These are phyloP conservation scores for Theocolax elegans DNA, from an alignment of 1,140 invertebrate species.

Conservation along the genomic window DNA sequence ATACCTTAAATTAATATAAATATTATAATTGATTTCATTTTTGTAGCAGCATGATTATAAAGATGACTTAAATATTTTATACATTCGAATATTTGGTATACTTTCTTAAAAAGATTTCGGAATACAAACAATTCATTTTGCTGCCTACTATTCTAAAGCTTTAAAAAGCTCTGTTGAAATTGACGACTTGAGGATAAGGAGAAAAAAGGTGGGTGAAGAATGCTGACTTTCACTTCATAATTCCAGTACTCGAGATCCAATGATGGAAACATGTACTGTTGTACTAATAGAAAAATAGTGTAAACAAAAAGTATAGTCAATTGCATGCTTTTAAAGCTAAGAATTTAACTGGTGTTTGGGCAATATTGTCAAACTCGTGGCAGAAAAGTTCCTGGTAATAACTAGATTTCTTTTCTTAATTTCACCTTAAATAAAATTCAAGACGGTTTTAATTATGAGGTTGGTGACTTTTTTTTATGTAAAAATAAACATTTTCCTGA, in stretches of 20 bases:
- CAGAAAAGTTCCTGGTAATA: neutral
- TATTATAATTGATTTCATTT: neutral
- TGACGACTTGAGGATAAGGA: slow-evolving; percentile 48
- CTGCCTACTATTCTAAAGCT: slow-evolving; percentile 40
- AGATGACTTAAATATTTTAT: neutral
- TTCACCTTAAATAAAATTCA: neutral
- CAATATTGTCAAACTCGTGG: slow-evolving; percentile 43
- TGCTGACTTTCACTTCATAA: slow-evolving; percentile 55
- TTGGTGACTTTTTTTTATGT: neutral
- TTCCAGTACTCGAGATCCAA: slow-evolving; percentile 38
- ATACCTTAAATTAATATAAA: slow-evolving; percentile 1
- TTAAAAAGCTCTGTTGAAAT: slow-evolving; percentile 34
- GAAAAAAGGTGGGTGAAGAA: slow-evolving; percentile 65
- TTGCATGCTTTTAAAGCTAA: slow-evolving; percentile 65
- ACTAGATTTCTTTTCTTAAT: too few relatives aligned
- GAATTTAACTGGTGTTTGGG: slow-evolving; percentile 61
- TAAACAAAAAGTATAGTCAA: slow-evolving; percentile 42
- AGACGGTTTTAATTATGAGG: too few relatives aligned
- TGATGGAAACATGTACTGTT: slow-evolving; percentile 42
- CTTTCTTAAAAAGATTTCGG: slow-evolving; percentile 27
- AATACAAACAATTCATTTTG: slow-evolving; percentile 30
- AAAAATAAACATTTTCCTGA: neutral
- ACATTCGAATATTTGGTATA: neutral
- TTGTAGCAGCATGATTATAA: too few relatives aligned
- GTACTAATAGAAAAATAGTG: slow-evolving; percentile 29